phyloP scores from a whole-genome alignment of 2,888 invertebrate species.

The Drosophila parthenogenetica region DNA sequence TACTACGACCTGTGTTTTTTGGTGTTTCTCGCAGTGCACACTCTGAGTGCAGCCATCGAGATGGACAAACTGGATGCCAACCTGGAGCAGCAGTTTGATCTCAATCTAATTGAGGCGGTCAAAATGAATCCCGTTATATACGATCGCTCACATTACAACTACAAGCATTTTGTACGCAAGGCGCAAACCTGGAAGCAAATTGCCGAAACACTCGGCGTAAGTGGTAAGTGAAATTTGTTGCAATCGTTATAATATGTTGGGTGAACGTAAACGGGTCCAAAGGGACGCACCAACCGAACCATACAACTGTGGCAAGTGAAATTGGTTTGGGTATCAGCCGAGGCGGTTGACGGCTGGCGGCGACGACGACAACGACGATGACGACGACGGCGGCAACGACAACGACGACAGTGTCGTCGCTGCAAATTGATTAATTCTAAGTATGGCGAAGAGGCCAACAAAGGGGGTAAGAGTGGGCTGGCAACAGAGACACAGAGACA shows the following conservation, averaged over 20 bases:
- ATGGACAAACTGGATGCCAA: constrained; percentile 83
- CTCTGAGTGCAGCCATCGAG: constrained; percentile 73
- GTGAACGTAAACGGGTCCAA: constrained; percentile 33
- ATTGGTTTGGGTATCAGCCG: constrained; percentile 43
- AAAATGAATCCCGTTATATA: constrained; percentile 83
- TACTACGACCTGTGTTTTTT: constrained; percentile 24
- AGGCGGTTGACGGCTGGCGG: constrained; percentile 15
- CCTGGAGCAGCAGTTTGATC: constrained; percentile 83
- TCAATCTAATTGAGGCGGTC: constrained; percentile 82
- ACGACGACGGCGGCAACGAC: constrained; percentile 4
- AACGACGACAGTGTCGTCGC: constrained; percentile 39
- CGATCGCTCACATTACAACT: constrained; percentile 83
- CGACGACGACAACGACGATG: neutral
- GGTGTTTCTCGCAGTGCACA: constrained; percentile 67
- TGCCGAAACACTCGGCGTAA: constrained; percentile 82
- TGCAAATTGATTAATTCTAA: constrained; percentile 66
- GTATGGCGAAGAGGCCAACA: constrained; percentile 23
- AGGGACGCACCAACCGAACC: constrained; percentile 38
- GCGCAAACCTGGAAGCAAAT: constrained; percentile 83
- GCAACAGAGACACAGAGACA: constrained; percentile 64
- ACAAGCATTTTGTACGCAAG: constrained; percentile 82
- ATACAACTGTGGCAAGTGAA: constrained; percentile 55
- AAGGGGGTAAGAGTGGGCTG: constrained; percentile 44
- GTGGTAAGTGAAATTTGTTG: constrained; percentile 77
- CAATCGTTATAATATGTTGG: constrained; percentile 8